A percentile compares a stretch with the other conserved stretches of the same genome.
Evolutionary conservation across 2,888 invertebrate species (phyloP).

Genomic region (Pristionchus japonicus): DNA sequence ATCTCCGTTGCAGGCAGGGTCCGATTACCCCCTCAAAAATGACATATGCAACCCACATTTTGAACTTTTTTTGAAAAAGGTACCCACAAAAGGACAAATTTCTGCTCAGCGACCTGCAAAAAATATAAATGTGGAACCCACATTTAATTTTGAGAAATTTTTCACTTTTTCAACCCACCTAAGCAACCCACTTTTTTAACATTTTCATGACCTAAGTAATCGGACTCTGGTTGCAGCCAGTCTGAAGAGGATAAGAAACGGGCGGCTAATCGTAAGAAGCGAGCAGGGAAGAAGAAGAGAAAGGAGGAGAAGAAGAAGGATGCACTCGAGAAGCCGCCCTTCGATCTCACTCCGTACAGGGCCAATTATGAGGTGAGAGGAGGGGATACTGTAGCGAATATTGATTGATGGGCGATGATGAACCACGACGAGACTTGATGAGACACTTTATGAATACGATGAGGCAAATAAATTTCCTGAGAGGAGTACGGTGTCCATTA

Average conservation of each 20-base stretch:
- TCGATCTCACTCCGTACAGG: neutral
- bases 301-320: slow-evolving; percentile 14
- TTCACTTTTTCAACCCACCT: too few relatives aligned
- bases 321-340: neutral
- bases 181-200: too few relatives aligned
- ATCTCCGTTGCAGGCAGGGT: too few relatives aligned
- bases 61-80: too few relatives aligned
- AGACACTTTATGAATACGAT: neutral
- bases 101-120: too few relatives aligned
- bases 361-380: slow-evolving; percentile 34
- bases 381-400: neutral
- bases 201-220: too few relatives aligned
- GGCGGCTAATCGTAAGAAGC: neutral
- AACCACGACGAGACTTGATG: neutral
- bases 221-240: neutral
- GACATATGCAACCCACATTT: too few relatives aligned
- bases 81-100: too few relatives aligned
- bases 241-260: neutral
- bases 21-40: too few relatives aligned
- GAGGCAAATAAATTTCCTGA: neutral
- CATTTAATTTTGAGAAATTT: too few relatives aligned
- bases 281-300: slow-evolving; percentile 16
- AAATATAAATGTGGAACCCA: too few relatives aligned
- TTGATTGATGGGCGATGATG: neutral
- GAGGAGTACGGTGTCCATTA: neutral